A percentile compares a stretch with the other conserved stretches of the same genome.
phyloP scores from a whole-genome alignment of 2,888 invertebrate genomes.

The Heterodera filipjevi region DNA sequence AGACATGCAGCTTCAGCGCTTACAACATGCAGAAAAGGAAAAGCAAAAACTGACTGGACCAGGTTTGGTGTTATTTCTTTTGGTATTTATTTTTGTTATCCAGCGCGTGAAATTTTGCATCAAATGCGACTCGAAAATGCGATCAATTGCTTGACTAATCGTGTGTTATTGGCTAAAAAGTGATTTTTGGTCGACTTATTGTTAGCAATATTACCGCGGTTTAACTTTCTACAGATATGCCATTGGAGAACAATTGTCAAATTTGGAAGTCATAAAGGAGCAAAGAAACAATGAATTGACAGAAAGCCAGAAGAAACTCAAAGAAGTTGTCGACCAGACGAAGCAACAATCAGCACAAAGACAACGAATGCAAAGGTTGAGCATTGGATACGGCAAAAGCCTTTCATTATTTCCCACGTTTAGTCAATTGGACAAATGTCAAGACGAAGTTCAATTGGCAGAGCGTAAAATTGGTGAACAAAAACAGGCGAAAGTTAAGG shows the following conservation, averaged over 20 bases:
- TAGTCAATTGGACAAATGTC: constrained; percentile 25
- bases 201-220: too few relatives aligned
- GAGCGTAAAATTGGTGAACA: constrained; percentile 17
- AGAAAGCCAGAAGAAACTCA: constrained; percentile 17
- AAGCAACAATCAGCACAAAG: constrained; percentile 29
- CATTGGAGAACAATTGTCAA: constrained; percentile 4
- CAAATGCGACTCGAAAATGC: constrained; percentile 82
- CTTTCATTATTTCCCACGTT: constrained; percentile 4
- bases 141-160: constrained; percentile 75
- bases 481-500: constrained; percentile 27
- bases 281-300: constrained; percentile 21
- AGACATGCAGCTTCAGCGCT: constrained; percentile 36
- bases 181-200: constrained; percentile 10
- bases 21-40: constrained; percentile 73
- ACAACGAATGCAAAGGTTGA: constrained; percentile 32
- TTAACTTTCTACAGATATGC: constrained; percentile 14
- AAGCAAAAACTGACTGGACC: constrained; percentile 68
- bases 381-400: neutral
- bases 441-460: constrained; percentile 12
- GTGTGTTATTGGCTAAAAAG: constrained; percentile 72
- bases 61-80: neutral
- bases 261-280: constrained; percentile 6
- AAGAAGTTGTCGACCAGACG: constrained; percentile 17
- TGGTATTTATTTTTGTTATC: neutral
- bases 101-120: constrained; percentile 68